Base-by-base conservation (phyloP, 1,140 invertebrate genomes). In the Cydia amplana region DNA sequence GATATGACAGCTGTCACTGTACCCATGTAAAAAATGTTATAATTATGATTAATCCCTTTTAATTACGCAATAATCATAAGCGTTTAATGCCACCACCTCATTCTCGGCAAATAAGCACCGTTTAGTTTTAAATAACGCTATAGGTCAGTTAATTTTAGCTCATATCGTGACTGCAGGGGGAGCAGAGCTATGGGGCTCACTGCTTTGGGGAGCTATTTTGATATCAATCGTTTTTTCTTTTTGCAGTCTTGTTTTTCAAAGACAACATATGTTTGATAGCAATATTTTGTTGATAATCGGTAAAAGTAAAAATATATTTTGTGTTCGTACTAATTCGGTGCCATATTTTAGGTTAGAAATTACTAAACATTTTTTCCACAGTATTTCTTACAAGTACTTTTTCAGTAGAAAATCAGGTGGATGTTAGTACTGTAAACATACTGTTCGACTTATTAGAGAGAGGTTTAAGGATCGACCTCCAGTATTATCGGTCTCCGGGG, bases 101-200 rank as follows among this genome's bases (percentile, higher is more conserved):
- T 85, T 85, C 81, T 79, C 75, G 76, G 77, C 79, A 81, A 85
- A 87, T 83, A 81, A 87, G 82, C 82, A 82, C 75, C 79, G 80
- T 82, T 85, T 85, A 83, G 80, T 83, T 83, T 60, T 82, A 83
- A 85, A 85, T 85, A 82, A 78, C 80, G 82, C 79, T 81, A 83
- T 83, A 78, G 82, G 73, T 74, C 67, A 76, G 63, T 77, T 82
- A 82, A 79, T 86, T 81, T 83, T 82, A 80, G 80, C 84, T 85
- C 75, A 83, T 83, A 80, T 78, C 63, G 75, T 76, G 78, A 32
- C 20, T 28, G 23, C 36, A 18, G 40, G 74, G 74, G 28, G 74
- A 75, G 74, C 25, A n/a, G 78, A 64, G 75, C 65, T 74, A 6
- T 70, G 32, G 72, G 64, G 65, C 23, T 32, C 73, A 36, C 6